phyloP scores from a whole-genome alignment of 2,797 vertebrate species.

The Kryptopterus vitreolus region DNA sequence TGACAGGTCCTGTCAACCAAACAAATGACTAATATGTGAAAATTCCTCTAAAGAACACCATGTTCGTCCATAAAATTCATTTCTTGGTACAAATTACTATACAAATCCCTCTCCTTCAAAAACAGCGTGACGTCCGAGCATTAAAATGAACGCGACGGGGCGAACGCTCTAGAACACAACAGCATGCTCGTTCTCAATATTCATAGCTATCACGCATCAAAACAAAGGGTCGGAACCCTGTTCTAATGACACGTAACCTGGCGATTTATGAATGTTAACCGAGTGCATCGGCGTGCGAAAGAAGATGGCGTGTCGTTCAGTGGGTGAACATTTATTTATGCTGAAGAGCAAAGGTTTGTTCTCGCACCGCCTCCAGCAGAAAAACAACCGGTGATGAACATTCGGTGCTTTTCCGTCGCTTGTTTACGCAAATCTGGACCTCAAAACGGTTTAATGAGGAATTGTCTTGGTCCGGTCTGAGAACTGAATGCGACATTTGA shows the following conservation, averaged over 20 bases:
- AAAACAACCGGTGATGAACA: too few relatives aligned
- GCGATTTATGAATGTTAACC: conserved; percentile 32
- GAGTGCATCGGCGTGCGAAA: neutral
- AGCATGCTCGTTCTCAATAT: conserved; percentile 44
- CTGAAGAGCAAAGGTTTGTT: neutral
- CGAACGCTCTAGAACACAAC: conserved; percentile 48
- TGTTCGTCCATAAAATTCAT: neutral
- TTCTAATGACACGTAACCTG: conserved; percentile 37
- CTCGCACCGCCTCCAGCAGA: too few relatives aligned
- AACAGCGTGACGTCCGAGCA: conserved; percentile 13
- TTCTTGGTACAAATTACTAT: conserved; percentile 4
- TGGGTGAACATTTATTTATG: neutral
- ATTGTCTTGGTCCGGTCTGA: neutral
- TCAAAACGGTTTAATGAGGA: neutral
- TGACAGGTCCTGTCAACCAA: conserved; percentile 2
- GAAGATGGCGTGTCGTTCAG: neutral
- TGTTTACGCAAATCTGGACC: too few relatives aligned
- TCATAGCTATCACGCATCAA: conserved; percentile 50
- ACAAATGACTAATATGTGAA: neutral
- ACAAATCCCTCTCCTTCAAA: conserved; percentile 21
- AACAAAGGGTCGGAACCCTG: conserved; percentile 48
- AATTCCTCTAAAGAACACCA: conserved; percentile 3
- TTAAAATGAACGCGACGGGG: conserved; percentile 42
- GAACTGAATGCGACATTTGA: neutral
- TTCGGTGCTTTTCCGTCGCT: neutral